These are phyloP conservation scores for Entelurus aequoreus DNA, from an alignment of 2,113 vertebrate species.

Conservation along the genomic window DNA sequence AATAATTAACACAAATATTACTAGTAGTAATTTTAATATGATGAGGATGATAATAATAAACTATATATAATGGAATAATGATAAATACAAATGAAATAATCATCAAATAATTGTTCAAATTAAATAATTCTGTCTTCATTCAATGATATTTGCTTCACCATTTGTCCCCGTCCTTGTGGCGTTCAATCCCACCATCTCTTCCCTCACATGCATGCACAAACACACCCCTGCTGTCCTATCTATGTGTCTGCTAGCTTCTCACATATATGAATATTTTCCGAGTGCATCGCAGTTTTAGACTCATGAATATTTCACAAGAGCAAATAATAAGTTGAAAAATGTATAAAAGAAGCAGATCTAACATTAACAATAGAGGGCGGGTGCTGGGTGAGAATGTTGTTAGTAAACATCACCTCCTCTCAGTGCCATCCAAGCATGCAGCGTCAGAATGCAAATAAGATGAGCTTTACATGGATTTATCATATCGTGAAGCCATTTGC, in stretches of 20 bases:
- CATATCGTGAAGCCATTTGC: background rate
- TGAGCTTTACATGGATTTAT: background rate
- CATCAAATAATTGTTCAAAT: background rate
- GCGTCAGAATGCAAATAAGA: background rate
- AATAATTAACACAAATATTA: too few species aligned
- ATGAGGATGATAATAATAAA: too few species aligned
- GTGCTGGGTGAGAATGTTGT: background rate
- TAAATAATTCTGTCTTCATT: slow-evolving; percentile 16
- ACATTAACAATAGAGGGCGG: background rate
- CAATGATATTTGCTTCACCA: slow-evolving; percentile 10
- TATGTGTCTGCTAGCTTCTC: background rate
- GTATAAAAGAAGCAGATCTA: background rate
- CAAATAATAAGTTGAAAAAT: background rate
- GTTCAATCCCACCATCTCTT: slow-evolving; percentile 18
- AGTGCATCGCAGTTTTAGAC: background rate
- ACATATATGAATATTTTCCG: background rate
- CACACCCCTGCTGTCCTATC: background rate
- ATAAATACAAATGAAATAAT: background rate
- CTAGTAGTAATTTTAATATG: too few species aligned
- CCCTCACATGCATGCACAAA: background rate
- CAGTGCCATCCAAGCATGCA: background rate
- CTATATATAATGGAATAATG: too few species aligned
- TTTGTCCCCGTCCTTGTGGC: background rate
- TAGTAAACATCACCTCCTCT: background rate
- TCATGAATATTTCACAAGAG: background rate